Evolutionary conservation across 2,888 invertebrate species (phyloP), one percentile per base, ranked within the genome.

Genomic region (Conops quadrifasciatus): DNA sequence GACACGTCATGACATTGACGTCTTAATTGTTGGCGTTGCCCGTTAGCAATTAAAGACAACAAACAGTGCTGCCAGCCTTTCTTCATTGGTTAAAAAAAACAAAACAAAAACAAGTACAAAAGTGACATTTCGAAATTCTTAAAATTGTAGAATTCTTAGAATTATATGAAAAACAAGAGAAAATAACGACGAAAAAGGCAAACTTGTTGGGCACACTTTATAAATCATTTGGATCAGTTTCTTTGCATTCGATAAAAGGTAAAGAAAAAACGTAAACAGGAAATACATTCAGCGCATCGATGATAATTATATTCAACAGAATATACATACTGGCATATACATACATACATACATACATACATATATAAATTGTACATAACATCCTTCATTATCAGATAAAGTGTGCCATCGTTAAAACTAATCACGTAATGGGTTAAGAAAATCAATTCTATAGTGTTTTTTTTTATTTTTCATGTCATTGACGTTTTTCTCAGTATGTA

Each of bases 1-100:
- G 47, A 47, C 63, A 45, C 64, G 49, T 64, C 64, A 64, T 49
- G 64, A 49, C 64, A 64, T 64, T 64, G 49, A 64, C 64, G 49
- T 49, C 26, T 21, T 16, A 26, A 15, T 58, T 11, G 2, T 1
- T 58, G 58, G 53, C 53, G 19, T 56, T 24, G 24, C 53, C n/a
- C 13, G 53, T 24, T 21, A 36, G 4, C 36, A 36, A 36, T 36
- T n/a, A n/a, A n/a, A n/a, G n/a, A n/a, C n/a, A n/a, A n/a, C n/a
- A n/a, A n/a, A n/a, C 36, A 4, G 36, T 36, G 36, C 36, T 36
- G 9, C 36, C 36, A 36, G 9, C 9, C 9, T 4, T 9, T 36
- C 9, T 4, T 9, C 36, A 9, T 9, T 36, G 36, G 9, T 36
- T 36, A 36, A 4, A 7, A 36, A 4, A 56, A 7, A 19, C 15